These are phyloP conservation scores for Agrochola lota DNA, from an alignment of 2,888 invertebrate species.

Conservation along the genomic window DNA sequence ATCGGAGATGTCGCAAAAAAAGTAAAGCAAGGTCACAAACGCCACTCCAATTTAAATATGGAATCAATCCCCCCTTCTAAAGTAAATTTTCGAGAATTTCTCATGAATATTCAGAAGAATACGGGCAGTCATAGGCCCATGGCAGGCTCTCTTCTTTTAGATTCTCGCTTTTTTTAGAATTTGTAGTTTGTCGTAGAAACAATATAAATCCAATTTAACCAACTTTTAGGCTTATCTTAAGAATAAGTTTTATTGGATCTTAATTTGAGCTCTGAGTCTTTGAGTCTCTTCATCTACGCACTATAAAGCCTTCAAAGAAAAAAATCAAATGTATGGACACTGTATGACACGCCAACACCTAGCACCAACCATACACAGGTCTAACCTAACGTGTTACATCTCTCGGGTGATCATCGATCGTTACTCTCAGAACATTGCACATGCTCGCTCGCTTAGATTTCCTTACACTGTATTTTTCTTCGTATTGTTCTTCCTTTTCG, in stretches of 20 bases:
- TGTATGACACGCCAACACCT: not conserved
- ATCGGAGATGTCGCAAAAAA: no score
- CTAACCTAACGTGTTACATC: constrained; percentile 19
- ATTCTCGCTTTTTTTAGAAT: not conserved
- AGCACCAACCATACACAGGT: constrained; percentile 8
- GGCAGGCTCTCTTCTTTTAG: no score
- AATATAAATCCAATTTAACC: not conserved
- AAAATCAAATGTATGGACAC: constrained; percentile 1
- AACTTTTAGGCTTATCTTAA: not conserved
- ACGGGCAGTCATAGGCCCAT: no score
- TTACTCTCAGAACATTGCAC: constrained; percentile 46
- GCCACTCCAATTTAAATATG: no score
- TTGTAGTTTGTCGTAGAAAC: not conserved
- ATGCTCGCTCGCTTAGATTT: constrained; percentile 32
- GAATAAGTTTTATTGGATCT: not conserved
- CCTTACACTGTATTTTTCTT: constrained; percentile 22
- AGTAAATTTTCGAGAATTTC: no score
- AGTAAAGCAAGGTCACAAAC: no score
- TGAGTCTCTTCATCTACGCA: not conserved
- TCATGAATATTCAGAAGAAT: no score
- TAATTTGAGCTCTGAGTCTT: not conserved
- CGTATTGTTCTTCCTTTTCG: not conserved
- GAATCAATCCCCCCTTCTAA: no score
- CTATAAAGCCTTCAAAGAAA: not conserved
- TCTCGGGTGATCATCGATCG: constrained; percentile 48